Conservation (phyloP, 2,888 invertebrate genomes). For the Xylota segnis region DNA sequence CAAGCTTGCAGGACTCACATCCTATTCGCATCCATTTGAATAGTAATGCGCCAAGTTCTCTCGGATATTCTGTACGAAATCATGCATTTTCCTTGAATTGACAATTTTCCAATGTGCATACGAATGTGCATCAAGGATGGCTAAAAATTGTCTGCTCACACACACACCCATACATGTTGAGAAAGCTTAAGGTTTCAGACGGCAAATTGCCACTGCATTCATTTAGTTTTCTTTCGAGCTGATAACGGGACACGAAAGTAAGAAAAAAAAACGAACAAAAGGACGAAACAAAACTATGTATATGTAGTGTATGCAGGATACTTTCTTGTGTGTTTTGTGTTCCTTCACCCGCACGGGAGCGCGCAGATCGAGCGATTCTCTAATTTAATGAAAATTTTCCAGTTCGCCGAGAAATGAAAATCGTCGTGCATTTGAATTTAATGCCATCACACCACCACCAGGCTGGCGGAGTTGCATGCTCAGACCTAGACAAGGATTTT, state of each 20-base stretch:
- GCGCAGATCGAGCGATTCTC: conserved; percentile 77
- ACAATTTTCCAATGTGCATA: conserved; percentile 47
- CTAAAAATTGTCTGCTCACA: conserved; percentile 47
- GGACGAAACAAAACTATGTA: conserved; percentile 27
- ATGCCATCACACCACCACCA: conserved; percentile 16
- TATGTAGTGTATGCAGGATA: conserved; percentile 33
- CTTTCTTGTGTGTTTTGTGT: conserved; percentile 7
- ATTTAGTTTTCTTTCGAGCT: conserved; percentile 46
- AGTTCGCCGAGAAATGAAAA: conserved; percentile 81
- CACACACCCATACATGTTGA: conserved; percentile 60
- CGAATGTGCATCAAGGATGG: conserved; percentile 44
- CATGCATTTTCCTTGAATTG: conserved; percentile 68
- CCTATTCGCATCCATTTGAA: conserved; percentile 43
- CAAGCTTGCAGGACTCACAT: conserved; percentile 22
- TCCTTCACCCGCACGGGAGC: background rate
- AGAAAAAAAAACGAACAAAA: conserved; percentile 18
- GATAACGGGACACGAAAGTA: conserved; percentile 25
- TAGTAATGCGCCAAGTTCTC: conserved; percentile 42
- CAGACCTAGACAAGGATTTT: background rate
- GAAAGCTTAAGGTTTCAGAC: conserved; percentile 73
- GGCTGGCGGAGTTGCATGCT: conserved; percentile 24
- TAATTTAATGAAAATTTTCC: conserved; percentile 85
- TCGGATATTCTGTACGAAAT: conserved; percentile 47
- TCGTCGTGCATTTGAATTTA: conserved; percentile 73
- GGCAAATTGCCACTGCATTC: conserved; percentile 71